Conservation (phyloP, 2,113 vertebrate species). For the Castor canadensis region DNA sequence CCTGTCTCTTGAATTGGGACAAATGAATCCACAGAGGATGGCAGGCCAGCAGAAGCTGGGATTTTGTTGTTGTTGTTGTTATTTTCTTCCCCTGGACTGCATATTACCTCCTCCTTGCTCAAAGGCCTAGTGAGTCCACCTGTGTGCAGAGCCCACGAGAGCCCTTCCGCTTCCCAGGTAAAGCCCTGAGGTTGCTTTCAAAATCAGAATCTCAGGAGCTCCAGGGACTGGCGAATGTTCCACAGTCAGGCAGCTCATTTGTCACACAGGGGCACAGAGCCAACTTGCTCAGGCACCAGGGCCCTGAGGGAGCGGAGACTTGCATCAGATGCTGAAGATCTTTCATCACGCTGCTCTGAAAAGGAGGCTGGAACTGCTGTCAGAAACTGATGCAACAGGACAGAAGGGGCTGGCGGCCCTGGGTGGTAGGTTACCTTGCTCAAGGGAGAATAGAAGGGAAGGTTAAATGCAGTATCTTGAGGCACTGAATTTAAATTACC, state of each 20-base stretch:
- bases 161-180: background rate
- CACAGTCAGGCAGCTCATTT: background rate
- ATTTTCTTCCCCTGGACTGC: background rate
- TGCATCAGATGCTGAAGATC: slow-evolving; percentile 56
- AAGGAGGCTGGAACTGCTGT: background rate
- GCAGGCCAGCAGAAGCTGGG: background rate
- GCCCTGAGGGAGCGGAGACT: background rate
- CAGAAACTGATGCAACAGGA: slow-evolving; percentile 65
- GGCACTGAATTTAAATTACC: background rate
- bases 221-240: slow-evolving; percentile 15
- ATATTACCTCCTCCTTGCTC: background rate
- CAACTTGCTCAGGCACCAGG: background rate
- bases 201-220: slow-evolving; percentile 13
- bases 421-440: background rate
- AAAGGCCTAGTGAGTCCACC: background rate
- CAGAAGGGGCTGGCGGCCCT: background rate
- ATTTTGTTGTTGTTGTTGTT: background rate
- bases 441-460: background rate
- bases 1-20: background rate
- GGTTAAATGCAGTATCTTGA: background rate
- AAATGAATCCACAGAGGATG: background rate
- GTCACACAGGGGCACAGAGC: background rate
- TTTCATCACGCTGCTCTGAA: slow-evolving; percentile 69
- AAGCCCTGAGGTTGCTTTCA: background rate
- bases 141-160: background rate